Evolutionary conservation across 2,888 invertebrate genomes (phyloP).

Genomic region (Oeneis ivallda): DNA sequence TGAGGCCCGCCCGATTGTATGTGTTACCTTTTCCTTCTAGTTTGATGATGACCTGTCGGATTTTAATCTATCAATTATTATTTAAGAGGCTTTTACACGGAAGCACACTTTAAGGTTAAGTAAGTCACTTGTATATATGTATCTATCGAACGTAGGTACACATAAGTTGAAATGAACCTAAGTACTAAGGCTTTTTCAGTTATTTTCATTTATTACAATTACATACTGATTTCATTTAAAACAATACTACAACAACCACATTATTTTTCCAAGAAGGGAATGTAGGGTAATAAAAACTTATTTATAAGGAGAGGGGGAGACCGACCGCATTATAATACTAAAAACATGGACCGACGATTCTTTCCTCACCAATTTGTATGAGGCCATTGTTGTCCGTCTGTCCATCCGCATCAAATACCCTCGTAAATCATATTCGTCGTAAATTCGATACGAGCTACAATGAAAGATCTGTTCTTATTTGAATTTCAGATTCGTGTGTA

Average conservation of each 20-base stretch:
- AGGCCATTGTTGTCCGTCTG: conserved; percentile 72
- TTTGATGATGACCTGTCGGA: no score
- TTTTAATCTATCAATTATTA: no score
- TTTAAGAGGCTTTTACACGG: no score
- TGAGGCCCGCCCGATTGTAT: no score
- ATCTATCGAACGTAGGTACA: no score
- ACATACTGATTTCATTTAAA: background rate
- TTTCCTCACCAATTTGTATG: conserved; percentile 62
- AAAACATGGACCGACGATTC: conserved; percentile 62
- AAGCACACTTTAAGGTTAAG: no score
- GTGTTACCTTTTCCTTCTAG: no score
- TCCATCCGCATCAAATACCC: conserved; percentile 77
- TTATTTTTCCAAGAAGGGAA: conserved; percentile 59
- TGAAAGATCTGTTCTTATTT: conserved; percentile 75
- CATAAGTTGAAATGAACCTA: no score
- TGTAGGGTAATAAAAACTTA: conserved; percentile 59
- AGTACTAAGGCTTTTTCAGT: background rate
- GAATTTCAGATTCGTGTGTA: conserved; percentile 57
- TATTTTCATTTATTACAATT: background rate
- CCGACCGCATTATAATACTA: conserved; percentile 76
- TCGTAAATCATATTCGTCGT: conserved; percentile 79
- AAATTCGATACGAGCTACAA: conserved; percentile 78
- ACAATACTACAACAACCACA: conserved; percentile 11
- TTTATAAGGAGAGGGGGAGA: conserved; percentile 56
- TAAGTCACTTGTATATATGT: no score